These are phyloP conservation scores for Oligia fasciuncula DNA, from an alignment of 2,888 invertebrate genomes.

Conservation along the genomic window DNA sequence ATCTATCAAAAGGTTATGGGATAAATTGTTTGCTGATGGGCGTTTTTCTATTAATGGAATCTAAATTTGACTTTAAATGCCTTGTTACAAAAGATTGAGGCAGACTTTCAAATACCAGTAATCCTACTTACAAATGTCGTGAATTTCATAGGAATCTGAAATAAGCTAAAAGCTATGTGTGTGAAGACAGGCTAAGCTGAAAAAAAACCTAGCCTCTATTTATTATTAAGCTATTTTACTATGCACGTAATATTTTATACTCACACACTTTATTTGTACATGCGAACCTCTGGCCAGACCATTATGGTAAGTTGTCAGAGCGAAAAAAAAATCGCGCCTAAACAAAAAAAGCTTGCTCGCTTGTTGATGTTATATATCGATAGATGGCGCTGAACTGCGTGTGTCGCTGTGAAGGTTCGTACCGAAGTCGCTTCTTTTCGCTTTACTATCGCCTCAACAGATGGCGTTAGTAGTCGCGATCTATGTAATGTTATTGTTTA, in stretches of 20 bases:
- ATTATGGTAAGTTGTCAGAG: conserved; percentile 87
- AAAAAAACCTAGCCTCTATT: conserved; percentile 52
- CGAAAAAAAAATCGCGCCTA: conserved; percentile 68
- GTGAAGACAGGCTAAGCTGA: conserved; percentile 48
- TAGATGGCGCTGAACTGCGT: conserved; percentile 80
- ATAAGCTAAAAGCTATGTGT: conserved; percentile 36
- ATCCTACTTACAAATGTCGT: not conserved
- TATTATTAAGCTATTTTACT: conserved; percentile 36
- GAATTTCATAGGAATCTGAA: not conserved
- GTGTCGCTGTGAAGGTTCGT: conserved; percentile 63
- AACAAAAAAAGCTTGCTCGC: conserved; percentile 77
- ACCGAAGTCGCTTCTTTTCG: conserved; percentile 56
- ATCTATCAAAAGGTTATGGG: conserved; percentile 54
- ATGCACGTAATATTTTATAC: conserved; percentile 60
- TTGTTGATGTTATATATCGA: conserved; percentile 73
- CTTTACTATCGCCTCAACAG: conserved; percentile 60
- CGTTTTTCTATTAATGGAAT: not conserved
- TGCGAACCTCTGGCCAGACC: conserved; percentile 87
- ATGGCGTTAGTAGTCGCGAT: conserved; percentile 65
- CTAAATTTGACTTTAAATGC: not conserved
- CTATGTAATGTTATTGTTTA: conserved; percentile 40
- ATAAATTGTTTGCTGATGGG: conserved; percentile 22
- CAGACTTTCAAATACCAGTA: not conserved
- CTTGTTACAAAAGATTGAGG: not conserved
- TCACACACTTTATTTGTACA: conserved; percentile 86